Evolutionary conservation across 2,797 vertebrate species (phyloP).

Genomic region (Acanthornis magna): DNA sequence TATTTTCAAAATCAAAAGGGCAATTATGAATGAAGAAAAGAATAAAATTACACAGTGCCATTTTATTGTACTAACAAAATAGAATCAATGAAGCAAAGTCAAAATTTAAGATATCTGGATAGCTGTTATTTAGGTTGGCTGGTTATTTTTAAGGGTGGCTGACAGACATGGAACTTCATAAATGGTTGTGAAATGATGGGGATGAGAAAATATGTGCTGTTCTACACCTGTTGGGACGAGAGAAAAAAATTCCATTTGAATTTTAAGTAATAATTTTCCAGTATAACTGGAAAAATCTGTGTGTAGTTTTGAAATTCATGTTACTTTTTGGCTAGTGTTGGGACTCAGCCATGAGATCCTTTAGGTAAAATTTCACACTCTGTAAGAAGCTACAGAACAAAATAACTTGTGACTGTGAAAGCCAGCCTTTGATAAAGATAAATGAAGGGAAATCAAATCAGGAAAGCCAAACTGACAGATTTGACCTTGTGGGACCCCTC

Average conservation of each 20-base stretch:
- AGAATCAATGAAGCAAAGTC: slow-evolving; percentile 21
- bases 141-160: neutral
- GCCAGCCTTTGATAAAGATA: neutral
- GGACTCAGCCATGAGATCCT: neutral
- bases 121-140: slow-evolving; percentile 19
- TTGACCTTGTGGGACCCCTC: neutral
- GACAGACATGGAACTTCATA: slow-evolving; percentile 37
- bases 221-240: neutral
- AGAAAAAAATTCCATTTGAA: neutral
- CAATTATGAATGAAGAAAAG: slow-evolving; percentile 67
- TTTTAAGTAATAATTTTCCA: neutral
- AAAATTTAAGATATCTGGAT: slow-evolving; percentile 1
- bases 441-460: neutral
- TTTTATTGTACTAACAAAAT: slow-evolving; percentile 45
- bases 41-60: slow-evolving; percentile 36
- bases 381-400: neutral
- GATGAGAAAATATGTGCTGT: neutral
- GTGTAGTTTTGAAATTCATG: neutral
- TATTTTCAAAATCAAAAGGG: slow-evolving; percentile 69
- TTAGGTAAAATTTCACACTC: neutral
- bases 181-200: slow-evolving; percentile 7
- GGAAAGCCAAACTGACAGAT: neutral
- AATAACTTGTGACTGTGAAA: neutral
- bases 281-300: neutral
- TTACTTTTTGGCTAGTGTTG: neutral